Percentiles rank a stretch among this genome's conserved stretches.
phyloP scores from a whole-genome alignment of 2,797 vertebrate genomes.

The Neosilurus hyrtlii region DNA sequence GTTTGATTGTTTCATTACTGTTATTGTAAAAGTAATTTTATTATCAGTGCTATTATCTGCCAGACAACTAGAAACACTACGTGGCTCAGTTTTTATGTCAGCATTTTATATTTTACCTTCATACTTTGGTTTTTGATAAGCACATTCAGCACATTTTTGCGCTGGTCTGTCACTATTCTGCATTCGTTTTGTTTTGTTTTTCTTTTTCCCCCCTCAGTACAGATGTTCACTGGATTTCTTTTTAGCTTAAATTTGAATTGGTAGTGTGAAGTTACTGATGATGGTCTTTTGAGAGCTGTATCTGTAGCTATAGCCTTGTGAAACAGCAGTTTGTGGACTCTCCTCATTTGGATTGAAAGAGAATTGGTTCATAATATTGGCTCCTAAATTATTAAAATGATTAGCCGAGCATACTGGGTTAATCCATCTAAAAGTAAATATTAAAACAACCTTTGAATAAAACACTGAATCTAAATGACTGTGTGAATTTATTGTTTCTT shows the following conservation, averaged over 20 bases:
- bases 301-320: constrained; percentile 53
- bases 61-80: constrained; percentile 66
- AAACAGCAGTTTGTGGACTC: constrained; percentile 61
- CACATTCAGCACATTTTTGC: constrained; percentile 66
- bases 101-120: constrained; percentile 88
- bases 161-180: constrained; percentile 76
- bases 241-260: constrained; percentile 69
- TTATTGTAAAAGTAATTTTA: constrained; percentile 69
- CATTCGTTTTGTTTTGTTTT: constrained; percentile 62
- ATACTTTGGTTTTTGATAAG: constrained; percentile 80
- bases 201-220: constrained; percentile 71
- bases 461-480: constrained; percentile 44
- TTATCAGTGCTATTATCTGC: constrained; percentile 76
- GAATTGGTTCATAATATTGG: constrained; percentile 60
- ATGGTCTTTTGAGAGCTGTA: constrained; percentile 65
- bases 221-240: constrained; percentile 66
- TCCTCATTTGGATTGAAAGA: constrained; percentile 77
- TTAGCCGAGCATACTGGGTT: constrained; percentile 59
- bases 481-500: constrained; percentile 14
- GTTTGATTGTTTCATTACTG: constrained; percentile 78
- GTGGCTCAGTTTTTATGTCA: constrained; percentile 85
- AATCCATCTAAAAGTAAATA: constrained; percentile 68
- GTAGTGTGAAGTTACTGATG: constrained; percentile 70
- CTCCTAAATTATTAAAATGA: constrained; percentile 65
- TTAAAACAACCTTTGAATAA: constrained; percentile 70